Percentiles rank a stretch among this genome's conserved stretches.
Conservation (phyloP, 2,113 vertebrate species). For the Cranoglanis bouderius region DNA sequence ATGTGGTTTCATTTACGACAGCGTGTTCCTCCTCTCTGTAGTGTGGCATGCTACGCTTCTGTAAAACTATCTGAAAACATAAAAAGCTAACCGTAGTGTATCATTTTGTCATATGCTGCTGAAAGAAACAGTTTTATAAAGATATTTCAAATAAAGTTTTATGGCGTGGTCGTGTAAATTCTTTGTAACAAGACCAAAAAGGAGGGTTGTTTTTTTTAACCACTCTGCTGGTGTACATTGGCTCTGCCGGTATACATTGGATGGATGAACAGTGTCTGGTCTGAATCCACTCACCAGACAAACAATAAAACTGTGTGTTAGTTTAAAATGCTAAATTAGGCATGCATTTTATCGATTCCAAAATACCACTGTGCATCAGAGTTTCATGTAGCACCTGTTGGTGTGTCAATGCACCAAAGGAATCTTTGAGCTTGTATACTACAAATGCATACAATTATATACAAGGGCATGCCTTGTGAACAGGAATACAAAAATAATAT, state of each 20-base stretch:
- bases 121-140: constrained; percentile 37
- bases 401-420: background rate
- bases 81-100: constrained; percentile 25
- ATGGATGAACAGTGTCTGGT: constrained; percentile 24
- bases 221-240: constrained; percentile 19
- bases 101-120: constrained; percentile 35
- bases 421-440: background rate
- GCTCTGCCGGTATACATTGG: background rate
- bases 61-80: constrained; percentile 29
- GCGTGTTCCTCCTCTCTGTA: constrained; percentile 15
- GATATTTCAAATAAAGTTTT: constrained; percentile 38
- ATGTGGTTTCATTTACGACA: constrained; percentile 34
- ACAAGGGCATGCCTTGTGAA: background rate
- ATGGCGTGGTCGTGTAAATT: constrained; percentile 27
- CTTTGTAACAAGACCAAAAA: background rate
- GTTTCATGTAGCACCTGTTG: background rate
- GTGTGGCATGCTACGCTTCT: constrained; percentile 30
- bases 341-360: background rate
- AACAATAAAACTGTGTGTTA: constrained; percentile 21
- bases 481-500: background rate
- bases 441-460: background rate
- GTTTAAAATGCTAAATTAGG: background rate
- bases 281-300: constrained; percentile 17
- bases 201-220: background rate
- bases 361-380: background rate